Percentiles rank a stretch among this genome's conserved stretches.
phyloP scores from a whole-genome alignment of 2,888 invertebrate genomes.

The Lingula anatina region DNA sequence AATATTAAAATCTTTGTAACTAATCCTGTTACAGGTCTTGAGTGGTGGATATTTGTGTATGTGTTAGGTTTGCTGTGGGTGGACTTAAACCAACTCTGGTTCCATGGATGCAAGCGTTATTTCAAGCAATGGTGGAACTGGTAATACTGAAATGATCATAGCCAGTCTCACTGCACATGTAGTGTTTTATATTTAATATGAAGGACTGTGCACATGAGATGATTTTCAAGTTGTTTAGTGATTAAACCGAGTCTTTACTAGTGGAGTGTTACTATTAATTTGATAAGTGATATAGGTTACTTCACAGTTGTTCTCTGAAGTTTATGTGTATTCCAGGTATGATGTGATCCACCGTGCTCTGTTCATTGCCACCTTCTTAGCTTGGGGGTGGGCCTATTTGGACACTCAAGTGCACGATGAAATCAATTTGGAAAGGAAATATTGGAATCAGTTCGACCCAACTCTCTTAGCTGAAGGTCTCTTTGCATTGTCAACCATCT shows the following conservation, averaged over 20 bases:
- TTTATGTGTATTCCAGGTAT: too few relatives aligned
- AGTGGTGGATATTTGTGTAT: constrained; percentile 60
- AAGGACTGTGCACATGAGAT: too few relatives aligned
- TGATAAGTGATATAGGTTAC: too few relatives aligned
- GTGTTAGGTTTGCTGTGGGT: constrained; percentile 61
- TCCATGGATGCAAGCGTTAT: not conserved
- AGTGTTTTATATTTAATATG: too few relatives aligned
- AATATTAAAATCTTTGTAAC: too few relatives aligned
- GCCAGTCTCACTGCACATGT: too few relatives aligned
- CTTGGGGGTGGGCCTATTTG: constrained; percentile 62
- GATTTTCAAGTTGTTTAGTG: too few relatives aligned
- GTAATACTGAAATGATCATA: constrained; percentile 64
- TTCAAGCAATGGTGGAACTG: too few relatives aligned
- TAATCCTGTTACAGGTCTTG: constrained; percentile 30
- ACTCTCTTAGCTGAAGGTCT: constrained; percentile 64
- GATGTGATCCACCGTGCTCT: too few relatives aligned
- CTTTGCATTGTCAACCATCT: constrained; percentile 64
- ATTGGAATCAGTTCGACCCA: constrained; percentile 64
- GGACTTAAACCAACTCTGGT: constrained; percentile 46
- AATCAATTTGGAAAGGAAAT: constrained; percentile 59
- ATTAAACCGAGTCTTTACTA: too few relatives aligned
- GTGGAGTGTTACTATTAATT: too few relatives aligned
- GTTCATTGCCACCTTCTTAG: constrained; percentile 72
- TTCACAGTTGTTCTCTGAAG: too few relatives aligned
- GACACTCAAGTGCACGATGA: constrained; percentile 56